phyloP scores from a whole-genome alignment of 2,888 invertebrate species.

The Sinhomidia bicolor region DNA sequence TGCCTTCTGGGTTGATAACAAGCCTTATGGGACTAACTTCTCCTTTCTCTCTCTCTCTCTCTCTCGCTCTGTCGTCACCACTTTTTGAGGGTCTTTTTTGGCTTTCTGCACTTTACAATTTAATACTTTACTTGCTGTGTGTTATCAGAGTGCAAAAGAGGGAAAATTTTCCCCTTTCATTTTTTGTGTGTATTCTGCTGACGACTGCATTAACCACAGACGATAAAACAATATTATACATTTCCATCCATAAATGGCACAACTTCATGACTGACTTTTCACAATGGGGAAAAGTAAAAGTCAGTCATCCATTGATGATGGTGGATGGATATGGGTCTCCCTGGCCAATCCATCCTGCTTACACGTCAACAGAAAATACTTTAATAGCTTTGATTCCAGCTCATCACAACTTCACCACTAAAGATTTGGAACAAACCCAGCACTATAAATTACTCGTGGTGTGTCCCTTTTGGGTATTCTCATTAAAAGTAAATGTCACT shows the following conservation, averaged over 20 bases:
- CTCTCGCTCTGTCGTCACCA: constrained; percentile 10
- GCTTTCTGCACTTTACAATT: constrained; percentile 64
- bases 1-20: constrained; percentile 68
- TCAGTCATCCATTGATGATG: constrained; percentile 58
- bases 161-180: constrained; percentile 55
- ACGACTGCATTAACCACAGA: constrained; percentile 71
- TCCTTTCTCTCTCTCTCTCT: constrained; percentile 47
- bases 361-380: constrained; percentile 49
- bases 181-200: constrained; percentile 51
- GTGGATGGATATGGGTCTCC: constrained; percentile 15
- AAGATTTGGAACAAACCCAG: constrained; percentile 41
- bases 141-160: constrained; percentile 50
- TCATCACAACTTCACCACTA: neutral
- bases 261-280: constrained; percentile 44
- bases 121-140: constrained; percentile 61
- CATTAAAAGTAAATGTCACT: constrained; percentile 66
- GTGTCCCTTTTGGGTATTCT: constrained; percentile 47
- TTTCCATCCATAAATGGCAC: constrained; percentile 53
- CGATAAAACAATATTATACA: constrained; percentile 68
- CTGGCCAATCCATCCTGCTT: constrained; percentile 53
- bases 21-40: constrained; percentile 67
- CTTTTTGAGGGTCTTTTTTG: constrained; percentile 44
- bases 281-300: constrained; percentile 54
- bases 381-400: constrained; percentile 14
- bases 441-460: constrained; percentile 16